Conservation (phyloP, 2,888 invertebrate genomes). For the Lydus trimaculatus region DNA sequence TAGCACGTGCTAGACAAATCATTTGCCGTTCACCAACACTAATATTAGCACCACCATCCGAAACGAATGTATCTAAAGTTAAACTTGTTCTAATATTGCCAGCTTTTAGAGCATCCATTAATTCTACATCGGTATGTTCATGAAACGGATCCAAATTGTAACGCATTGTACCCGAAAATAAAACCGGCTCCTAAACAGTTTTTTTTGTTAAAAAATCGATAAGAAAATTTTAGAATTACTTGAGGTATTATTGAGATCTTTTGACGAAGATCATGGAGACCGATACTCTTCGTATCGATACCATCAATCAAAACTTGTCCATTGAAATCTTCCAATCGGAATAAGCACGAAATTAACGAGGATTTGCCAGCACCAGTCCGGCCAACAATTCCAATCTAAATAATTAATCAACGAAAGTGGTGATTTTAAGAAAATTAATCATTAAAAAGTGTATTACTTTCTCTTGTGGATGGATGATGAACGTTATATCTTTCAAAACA, state of each 20-base stretch:
- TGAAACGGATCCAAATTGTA: constrained; percentile 73
- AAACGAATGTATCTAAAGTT: constrained; percentile 67
- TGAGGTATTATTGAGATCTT: constrained; percentile 72
- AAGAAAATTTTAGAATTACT: constrained; percentile 36
- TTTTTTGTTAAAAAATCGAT: neutral
- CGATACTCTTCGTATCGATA: constrained; percentile 59
- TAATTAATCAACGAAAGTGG: neutral
- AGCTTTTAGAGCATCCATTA: constrained; percentile 48
- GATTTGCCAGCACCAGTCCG: constrained; percentile 69
- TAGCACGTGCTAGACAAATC: constrained; percentile 80
- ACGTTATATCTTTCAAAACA: constrained; percentile 67
- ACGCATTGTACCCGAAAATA: constrained; percentile 71
- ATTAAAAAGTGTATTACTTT: constrained; percentile 56
- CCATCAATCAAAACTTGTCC: constrained; percentile 66
- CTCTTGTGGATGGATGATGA: constrained; percentile 62
- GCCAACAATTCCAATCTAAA: constrained; percentile 65
- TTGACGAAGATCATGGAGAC: constrained; percentile 65
- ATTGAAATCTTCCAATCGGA: constrained; percentile 64
- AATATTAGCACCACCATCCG: constrained; percentile 77
- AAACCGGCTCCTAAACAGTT: constrained; percentile 66
- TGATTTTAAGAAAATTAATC: neutral
- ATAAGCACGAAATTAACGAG: constrained; percentile 64
- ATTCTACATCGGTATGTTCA: constrained; percentile 55
- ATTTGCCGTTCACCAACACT: constrained; percentile 84
- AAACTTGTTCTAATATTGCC: constrained; percentile 63